Conservation (phyloP, 2,113 vertebrate species). For the Halichoerus grypus region DNA sequence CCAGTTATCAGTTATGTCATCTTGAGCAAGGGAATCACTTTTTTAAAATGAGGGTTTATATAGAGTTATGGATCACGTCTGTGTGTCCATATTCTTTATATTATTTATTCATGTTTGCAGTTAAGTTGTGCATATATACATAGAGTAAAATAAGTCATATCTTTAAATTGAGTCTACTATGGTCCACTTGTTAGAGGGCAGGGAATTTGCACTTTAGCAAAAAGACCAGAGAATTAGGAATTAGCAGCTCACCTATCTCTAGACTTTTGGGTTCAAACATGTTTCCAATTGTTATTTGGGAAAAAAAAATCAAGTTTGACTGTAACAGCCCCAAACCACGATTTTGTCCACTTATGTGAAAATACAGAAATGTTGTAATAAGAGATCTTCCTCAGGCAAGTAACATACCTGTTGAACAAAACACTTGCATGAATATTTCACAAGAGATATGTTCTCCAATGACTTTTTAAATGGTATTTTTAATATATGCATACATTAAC, state of each 20-base stretch:
- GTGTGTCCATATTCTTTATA: background rate
- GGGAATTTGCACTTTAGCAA: background rate
- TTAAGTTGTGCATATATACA: conserved; percentile 24
- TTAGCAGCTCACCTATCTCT: background rate
- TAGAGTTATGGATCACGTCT: background rate
- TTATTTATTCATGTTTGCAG: background rate
- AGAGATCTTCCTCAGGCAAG: background rate
- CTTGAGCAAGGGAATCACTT: background rate
- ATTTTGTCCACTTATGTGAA: background rate
- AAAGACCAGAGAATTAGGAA: background rate
- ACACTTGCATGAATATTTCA: background rate
- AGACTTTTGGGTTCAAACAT: background rate
- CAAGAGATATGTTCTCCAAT: background rate
- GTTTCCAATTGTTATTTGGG: background rate
- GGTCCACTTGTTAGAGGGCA: background rate
- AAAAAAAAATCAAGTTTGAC: background rate
- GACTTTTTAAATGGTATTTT: background rate
- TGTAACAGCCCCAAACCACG: background rate
- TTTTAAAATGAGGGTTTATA: conserved; percentile 10
- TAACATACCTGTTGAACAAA: background rate
- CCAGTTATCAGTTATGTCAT: background rate
- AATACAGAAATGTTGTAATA: background rate
- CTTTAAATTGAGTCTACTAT: background rate
- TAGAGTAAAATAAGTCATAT: background rate
- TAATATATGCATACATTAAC: background rate